Evolutionary conservation across 92 coral and sea anemone species (phyloP), one percentile per base, ranked within the genome.

Genomic region (Phymanthus crucifer): DNA sequence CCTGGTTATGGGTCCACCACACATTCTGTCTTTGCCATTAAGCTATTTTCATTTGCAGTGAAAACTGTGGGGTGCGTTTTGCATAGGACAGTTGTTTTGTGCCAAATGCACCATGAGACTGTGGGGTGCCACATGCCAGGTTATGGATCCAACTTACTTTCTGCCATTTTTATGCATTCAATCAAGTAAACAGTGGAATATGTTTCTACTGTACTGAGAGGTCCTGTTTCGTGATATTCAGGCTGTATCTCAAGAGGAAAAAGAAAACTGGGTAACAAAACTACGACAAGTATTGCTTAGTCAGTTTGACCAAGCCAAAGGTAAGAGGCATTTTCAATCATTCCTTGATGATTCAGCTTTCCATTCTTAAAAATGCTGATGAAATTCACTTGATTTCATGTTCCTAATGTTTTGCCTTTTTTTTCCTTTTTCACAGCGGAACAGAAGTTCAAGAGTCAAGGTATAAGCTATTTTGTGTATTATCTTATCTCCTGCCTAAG

Each of bases 301-400:
- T 36, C 99, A 96, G 77, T 96, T 96, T 79, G 91, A 92, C 65
- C 79, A 93, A 89, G 95, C 90, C 1, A 96, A 93, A 93, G 99
- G 98, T 94, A 58, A 72, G 72, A 23, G 34, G 0, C 0, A n/a
- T 6, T 4, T 9, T 61, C 16, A 54, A 21, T 54, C 29, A 0
- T 7, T 54, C 27, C 27, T 52, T 52, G 23, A 52, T 52, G 11
- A 3, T 18, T 18, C 24, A 52, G 61, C 64, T 23, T 54, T 21
- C 8, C 1, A 4, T 54, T 4, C 27, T 61, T 24, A n/a, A 32
- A 50, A 57, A 9, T 0, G 29, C 12, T 17, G 1, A 0, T 23
- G 3, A 2, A n/a, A n/a, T 57, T 1, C 10, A 0, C 33, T 57
- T 17, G 11, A 4, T 57, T 33, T 34, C 23, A 7, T 21, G 1